These are phyloP conservation scores for Hephaestus fuliginosus DNA, from an alignment of 2,797 vertebrate species.

Conservation along the genomic window DNA sequence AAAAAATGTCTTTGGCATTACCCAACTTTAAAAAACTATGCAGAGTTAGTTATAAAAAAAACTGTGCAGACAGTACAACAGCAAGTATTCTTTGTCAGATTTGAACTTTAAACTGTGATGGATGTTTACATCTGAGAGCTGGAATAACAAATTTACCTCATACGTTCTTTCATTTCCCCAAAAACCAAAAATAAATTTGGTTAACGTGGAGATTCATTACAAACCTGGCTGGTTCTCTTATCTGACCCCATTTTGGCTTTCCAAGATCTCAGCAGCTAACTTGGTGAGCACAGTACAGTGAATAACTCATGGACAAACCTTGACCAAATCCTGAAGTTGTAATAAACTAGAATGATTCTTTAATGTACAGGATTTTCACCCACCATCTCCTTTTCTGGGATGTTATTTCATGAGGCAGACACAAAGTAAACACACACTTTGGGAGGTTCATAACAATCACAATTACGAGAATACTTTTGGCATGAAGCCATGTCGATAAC, in stretches of 20 bases:
- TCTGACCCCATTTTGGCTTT: background rate
- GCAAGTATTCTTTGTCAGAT: background rate
- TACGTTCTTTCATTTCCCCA: too few species aligned
- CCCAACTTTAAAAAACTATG: background rate
- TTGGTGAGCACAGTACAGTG: too few species aligned
- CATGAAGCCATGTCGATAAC: conserved; percentile 19
- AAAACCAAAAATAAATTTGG: background rate
- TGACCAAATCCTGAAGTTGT: background rate
- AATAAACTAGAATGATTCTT: background rate
- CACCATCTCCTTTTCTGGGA: background rate
- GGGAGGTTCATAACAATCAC: background rate
- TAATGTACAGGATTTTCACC: background rate
- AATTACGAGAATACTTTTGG: conserved; percentile 14
- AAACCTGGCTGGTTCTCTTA: background rate
- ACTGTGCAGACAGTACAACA: background rate
- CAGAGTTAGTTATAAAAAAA: too few species aligned
- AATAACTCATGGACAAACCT: background rate
- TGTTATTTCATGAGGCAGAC: background rate
- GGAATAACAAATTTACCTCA: background rate
- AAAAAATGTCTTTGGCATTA: background rate
- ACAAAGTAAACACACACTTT: background rate
- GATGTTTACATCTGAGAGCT: background rate
- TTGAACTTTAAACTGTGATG: background rate
- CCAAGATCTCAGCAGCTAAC: background rate
- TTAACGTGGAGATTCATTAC: background rate